These are phyloP conservation scores for Eueides isabella DNA, from an alignment of 1,140 invertebrate species.

Conservation along the genomic window DNA sequence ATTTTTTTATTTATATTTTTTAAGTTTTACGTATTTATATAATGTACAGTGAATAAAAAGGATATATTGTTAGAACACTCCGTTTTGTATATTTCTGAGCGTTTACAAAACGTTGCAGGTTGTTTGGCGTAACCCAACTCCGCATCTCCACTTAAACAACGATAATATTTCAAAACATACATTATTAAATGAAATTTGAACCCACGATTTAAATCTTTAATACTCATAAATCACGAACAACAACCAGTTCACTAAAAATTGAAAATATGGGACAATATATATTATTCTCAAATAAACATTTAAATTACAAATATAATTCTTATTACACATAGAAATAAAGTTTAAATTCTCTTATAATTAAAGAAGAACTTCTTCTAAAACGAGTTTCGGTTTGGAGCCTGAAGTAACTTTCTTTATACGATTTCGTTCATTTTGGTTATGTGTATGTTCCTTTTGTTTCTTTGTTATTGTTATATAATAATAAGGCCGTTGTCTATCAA, in stretches of 20 bases:
- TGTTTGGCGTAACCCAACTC: too few relatives aligned
- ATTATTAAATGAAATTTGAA: background rate
- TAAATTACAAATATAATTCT: background rate
- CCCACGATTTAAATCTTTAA: background rate
- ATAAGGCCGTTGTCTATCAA: background rate
- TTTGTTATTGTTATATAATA: constrained; percentile 1
- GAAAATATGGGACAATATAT: background rate
- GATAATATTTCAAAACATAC: background rate
- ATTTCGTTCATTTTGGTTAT: constrained; percentile 4
- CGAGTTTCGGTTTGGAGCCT: background rate
- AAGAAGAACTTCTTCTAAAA: background rate
- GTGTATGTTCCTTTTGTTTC: background rate
- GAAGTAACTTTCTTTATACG: constrained; percentile 13
- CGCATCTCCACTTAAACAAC: too few relatives aligned
- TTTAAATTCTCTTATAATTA: background rate
- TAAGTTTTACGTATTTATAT: too few relatives aligned
- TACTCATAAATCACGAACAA: background rate
- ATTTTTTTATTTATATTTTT: too few relatives aligned
- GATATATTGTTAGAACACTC: too few relatives aligned
- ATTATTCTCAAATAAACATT: background rate
- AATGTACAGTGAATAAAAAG: too few relatives aligned
- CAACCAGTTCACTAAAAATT: background rate
- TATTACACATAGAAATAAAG: background rate
- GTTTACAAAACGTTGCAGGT: too few relatives aligned
- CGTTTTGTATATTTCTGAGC: too few relatives aligned